Evolutionary conservation across 2,113 vertebrate genomes (phyloP).

Genomic region (Serilophus lunatus): DNA sequence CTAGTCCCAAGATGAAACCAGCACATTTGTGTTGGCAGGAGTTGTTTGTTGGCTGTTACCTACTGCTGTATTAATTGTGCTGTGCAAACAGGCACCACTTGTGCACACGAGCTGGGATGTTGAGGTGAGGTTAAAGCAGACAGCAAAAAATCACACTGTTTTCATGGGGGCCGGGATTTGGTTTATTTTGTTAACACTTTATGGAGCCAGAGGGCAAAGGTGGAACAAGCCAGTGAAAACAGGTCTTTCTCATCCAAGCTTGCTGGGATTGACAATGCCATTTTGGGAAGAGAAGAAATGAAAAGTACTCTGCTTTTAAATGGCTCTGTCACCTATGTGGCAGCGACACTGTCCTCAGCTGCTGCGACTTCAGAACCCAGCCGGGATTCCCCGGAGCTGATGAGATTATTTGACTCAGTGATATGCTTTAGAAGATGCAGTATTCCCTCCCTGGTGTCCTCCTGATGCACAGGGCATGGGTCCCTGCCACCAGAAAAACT

Average conservation of each 20-base stretch:
- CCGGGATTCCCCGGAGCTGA: neutral
- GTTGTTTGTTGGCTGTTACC: conserved; percentile 13
- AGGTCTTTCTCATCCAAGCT: neutral
- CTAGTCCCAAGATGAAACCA: neutral
- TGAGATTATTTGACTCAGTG: neutral
- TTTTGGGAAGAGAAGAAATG: neutral
- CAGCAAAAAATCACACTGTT: neutral
- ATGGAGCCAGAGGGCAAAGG: neutral
- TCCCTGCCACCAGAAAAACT: neutral
- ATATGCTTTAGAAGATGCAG: neutral
- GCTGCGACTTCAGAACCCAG: neutral
- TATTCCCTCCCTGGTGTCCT: neutral
- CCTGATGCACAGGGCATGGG: neutral
- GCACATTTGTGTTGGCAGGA: conserved; percentile 31
- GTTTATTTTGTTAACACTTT: neutral
- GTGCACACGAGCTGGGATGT: neutral
- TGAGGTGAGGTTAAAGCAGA: neutral
- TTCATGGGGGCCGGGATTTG: neutral
- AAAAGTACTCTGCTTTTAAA: neutral
- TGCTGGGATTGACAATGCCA: neutral
- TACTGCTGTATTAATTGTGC: conserved; percentile 18
- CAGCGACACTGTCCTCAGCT: neutral
- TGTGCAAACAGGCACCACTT: neutral
- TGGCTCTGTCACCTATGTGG: neutral
- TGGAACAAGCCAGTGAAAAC: neutral